Evolutionary conservation across 2,888 invertebrate genomes (phyloP).

Genomic region (Calameuta pallipes): DNA sequence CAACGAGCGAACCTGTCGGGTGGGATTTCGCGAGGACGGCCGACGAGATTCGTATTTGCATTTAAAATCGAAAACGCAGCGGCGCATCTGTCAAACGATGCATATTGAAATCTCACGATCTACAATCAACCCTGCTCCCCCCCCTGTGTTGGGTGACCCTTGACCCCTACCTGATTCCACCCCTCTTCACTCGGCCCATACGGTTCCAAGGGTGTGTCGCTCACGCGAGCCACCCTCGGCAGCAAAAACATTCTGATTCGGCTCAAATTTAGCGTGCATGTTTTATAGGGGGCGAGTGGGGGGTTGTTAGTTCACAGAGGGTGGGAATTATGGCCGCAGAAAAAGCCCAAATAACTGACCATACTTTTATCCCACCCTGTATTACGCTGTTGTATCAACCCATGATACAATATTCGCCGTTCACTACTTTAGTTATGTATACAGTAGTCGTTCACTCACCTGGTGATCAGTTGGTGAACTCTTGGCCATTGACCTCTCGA

Average conservation of each 20-base stretch:
- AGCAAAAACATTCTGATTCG: conserved; percentile 43
- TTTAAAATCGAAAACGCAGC: conserved; percentile 43
- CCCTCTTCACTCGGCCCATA: no score
- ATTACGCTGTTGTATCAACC: neutral
- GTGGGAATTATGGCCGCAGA: conserved; percentile 27
- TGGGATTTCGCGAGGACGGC: neutral
- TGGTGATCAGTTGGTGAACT: conserved; percentile 74
- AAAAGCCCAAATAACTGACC: conserved; percentile 31
- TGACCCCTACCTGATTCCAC: neutral
- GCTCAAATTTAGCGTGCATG: conserved; percentile 36
- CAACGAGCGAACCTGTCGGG: no score
- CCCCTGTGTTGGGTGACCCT: conserved; percentile 10
- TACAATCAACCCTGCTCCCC: conserved; percentile 13
- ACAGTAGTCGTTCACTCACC: conserved; percentile 64
- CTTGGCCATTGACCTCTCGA: conserved; percentile 75
- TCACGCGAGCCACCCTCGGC: conserved; percentile 9
- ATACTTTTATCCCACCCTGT: neutral
- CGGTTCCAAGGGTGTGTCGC: no score
- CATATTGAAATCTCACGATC: conserved; percentile 43
- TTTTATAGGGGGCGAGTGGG: conserved; percentile 6
- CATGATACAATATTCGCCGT: neutral
- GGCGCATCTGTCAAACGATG: conserved; percentile 48
- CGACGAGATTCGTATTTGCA: conserved; percentile 48
- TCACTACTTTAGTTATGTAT: neutral
- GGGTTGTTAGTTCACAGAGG: conserved; percentile 11